Evolutionary conservation across 2,888 invertebrate genomes (phyloP), one percentile per base, ranked within the genome.

Genomic region (Agrochola macilenta): DNA sequence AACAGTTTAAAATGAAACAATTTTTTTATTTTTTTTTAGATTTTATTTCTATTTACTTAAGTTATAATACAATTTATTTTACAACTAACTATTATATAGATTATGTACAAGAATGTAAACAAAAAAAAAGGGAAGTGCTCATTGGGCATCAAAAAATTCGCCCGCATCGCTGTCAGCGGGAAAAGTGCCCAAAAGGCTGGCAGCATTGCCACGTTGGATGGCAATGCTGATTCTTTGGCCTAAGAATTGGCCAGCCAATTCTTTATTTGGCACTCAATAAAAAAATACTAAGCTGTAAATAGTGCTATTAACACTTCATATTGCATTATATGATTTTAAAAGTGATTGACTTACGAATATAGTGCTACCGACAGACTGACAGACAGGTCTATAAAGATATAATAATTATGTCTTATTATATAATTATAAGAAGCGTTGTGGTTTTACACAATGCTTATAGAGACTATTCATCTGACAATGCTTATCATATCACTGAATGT

Each of bases 321-420:
- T 78, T 11, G 0, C 2, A 79, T 39, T 58, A 52, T 43, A 43
- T 52, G 30, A 63, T 46, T 46, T 30, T 43, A 23, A 43, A 63
- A 63, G 26, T 78, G 79, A 78, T 78, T 78, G 26, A 43, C 52
- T 30, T 23, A 58, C 3, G 14, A 72, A 60, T 52, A 30, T 23
- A 54, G 7, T 26, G 54, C 58, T 65, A 60, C 65, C 23, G 65
- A 77, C 60, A n/a, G 26, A 49, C 17, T 58, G 76, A 69, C 80
- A 52, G 76, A 69, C 80, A 52, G 35, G 5, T 76, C 7, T 35
- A 39, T 30, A 68, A 17, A 66, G 26, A 26, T 69, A 2, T 80
- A 54, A 52, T 58, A 52, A 69, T 63, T 17, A 57, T 66, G 35
- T 46, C 46, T 57, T 64, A 46, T 54, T 46, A 64, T 20, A 17